phyloP scores from a whole-genome alignment of 2,888 invertebrate species.

The Drosophila subquinaria region DNA sequence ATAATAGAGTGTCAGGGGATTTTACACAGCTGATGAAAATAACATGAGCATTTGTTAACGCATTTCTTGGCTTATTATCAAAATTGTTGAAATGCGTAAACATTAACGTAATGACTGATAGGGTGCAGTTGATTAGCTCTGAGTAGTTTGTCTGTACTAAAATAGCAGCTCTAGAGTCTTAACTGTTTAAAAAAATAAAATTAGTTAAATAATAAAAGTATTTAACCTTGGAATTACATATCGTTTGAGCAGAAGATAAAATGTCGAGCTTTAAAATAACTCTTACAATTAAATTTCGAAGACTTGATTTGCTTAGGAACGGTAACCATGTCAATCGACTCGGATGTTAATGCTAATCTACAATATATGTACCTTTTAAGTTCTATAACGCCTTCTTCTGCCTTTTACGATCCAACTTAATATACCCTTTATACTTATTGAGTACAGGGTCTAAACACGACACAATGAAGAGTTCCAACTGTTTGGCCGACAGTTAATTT shows the following conservation, averaged over 20 bases:
- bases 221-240: too few relatives aligned
- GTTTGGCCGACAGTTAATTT: constrained; percentile 19
- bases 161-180: neutral
- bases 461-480: neutral
- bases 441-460: neutral
- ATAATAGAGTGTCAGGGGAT: constrained; percentile 55
- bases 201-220: too few relatives aligned
- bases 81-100: constrained; percentile 10
- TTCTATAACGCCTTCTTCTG: neutral
- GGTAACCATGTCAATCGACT: too few relatives aligned
- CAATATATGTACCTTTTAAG: too few relatives aligned
- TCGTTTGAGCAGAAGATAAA: too few relatives aligned
- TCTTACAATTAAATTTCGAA: too few relatives aligned
- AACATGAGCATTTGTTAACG: constrained; percentile 17
- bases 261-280: too few relatives aligned
- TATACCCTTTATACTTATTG: neutral
- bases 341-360: too few relatives aligned
- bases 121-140: constrained; percentile 1
- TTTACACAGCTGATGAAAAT: constrained; percentile 23
- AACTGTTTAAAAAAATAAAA: neutral
- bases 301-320: too few relatives aligned
- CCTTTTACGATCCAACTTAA: neutral
- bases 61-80: constrained; percentile 10
- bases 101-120: constrained; percentile 2
- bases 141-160: neutral